Base-by-base conservation (phyloP, 2,113 vertebrate genomes). In the Boulengeromyrus knoepffleri region DNA sequence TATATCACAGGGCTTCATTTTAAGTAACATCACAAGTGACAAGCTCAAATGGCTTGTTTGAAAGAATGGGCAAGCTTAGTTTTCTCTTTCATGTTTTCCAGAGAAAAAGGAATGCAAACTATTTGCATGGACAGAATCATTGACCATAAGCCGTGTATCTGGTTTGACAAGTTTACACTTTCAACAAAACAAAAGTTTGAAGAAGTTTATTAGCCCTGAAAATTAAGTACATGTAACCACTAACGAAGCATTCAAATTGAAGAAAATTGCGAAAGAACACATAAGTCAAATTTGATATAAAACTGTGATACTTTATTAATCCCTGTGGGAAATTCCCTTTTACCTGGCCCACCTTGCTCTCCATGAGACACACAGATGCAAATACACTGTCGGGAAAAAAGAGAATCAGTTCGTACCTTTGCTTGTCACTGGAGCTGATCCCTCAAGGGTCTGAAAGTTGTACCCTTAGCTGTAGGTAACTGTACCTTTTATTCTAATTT, bases 161-260 rank as follows among this genome's bases (percentile, higher is more conserved):
- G 92, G 91, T 92, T 70, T 1, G 31, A 90, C 91, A 88, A 89
- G 91, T 91, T 92, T 86, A 74, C 36, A 84, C 5, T 77, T 88
- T 62, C 42, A 88, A 19, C n/a, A 88, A 85, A 90, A 47, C 49
- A 52, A 89, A 84, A 52, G 13, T 36, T 53, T 19, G 10, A 47
- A 21, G 42, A 31, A 83, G 45, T 0, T 42, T 66, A 70, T 88
- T 86, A 90, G 50, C 52, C 36, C n/a, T 31, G 12, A 12, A 56
- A 8, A 90, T 56, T 84, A 31, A 91, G 42, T 87, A 12, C 88
- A 19, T 74, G 50, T 74, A 15, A 31, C 39, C 85, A 56, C 88
- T 53, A 24, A 89, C 3, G 0, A 15, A 58, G n/a, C 77, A 27
- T n/a, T 90, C 85, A 70, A 74, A 92, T 91, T 45, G 85, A 88